A percentile compares a stretch with the other conserved stretches of the same genome.
phyloP scores from a whole-genome alignment of 2,888 invertebrate genomes.

The Protodeltote pygarga region DNA sequence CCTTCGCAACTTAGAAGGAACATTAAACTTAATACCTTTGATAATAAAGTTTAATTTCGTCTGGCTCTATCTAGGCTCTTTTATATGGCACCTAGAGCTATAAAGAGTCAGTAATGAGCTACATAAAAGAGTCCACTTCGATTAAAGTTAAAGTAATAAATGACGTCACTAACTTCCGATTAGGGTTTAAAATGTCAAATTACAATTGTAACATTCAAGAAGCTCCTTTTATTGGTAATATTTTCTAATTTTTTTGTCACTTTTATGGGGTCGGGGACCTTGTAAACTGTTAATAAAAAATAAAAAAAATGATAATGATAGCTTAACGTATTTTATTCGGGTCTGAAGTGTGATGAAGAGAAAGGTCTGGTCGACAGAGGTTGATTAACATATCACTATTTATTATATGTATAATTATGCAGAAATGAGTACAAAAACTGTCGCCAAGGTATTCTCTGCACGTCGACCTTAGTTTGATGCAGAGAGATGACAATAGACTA shows the following conservation, averaged over 20 bases:
- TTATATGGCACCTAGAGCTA: slow-evolving; percentile 55
- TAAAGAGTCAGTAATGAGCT: slow-evolving; percentile 62
- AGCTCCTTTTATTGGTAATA: slow-evolving; percentile 22
- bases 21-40: slow-evolving; percentile 23
- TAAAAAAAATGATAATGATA: too few species aligned
- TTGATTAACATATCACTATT: too few species aligned
- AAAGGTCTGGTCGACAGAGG: neutral
- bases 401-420: too few species aligned
- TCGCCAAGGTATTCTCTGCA: too few species aligned
- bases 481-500: too few species aligned
- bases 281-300: slow-evolving; percentile 21
- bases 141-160: slow-evolving; percentile 65
- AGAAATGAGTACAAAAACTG: too few species aligned
- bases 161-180: slow-evolving; percentile 55
- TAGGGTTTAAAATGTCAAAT: slow-evolving; percentile 46
- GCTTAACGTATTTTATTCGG: slow-evolving; percentile 7
- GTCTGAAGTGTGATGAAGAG: slow-evolving; percentile 16
- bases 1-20: slow-evolving; percentile 8
- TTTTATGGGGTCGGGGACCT: slow-evolving; percentile 20
- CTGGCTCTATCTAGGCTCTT: slow-evolving; percentile 33
- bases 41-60: slow-evolving; percentile 34
- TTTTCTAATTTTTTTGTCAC: slow-evolving; percentile 37
- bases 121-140: slow-evolving; percentile 59
- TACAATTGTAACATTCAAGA: slow-evolving; percentile 39
- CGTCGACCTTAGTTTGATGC: too few species aligned